phyloP scores from a whole-genome alignment of 2,888 invertebrate species.

The Dyspetes luteomarginatus region DNA sequence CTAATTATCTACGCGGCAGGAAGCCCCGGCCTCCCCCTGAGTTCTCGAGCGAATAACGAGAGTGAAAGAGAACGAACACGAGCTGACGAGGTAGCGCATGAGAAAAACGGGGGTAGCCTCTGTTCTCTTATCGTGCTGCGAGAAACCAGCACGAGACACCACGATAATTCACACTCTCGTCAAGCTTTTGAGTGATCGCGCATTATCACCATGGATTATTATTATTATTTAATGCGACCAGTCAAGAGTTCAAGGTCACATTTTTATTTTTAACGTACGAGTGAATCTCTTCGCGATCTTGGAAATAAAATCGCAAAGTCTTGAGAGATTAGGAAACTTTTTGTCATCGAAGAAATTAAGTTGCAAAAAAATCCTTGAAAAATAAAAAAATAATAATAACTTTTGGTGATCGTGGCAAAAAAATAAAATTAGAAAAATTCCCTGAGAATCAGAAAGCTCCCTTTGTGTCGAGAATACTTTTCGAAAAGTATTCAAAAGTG shows the following conservation, averaged over 20 bases:
- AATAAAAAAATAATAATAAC: no score
- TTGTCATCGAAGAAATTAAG: no score
- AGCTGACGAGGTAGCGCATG: constrained; percentile 54
- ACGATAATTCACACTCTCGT: constrained; percentile 66
- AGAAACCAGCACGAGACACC: constrained; percentile 64
- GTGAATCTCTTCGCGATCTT: not conserved
- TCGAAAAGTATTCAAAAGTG: no score
- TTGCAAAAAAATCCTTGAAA: no score
- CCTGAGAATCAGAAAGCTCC: no score
- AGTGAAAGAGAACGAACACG: constrained; percentile 29
- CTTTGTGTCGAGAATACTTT: no score
- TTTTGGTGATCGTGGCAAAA: no score
- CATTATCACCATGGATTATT: constrained; percentile 62
- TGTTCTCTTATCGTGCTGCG: constrained; percentile 64
- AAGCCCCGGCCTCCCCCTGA: constrained; percentile 80
- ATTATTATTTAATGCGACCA: constrained; percentile 55
- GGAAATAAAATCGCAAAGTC: no score
- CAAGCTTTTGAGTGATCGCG: constrained; percentile 56
- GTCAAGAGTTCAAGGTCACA: not conserved
- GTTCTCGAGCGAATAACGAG: constrained; percentile 70
- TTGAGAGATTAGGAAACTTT: no score
- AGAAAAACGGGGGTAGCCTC: constrained; percentile 47
- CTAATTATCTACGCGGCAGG: constrained; percentile 83
- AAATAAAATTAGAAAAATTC: no score
- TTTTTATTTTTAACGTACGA: not conserved